Base-by-base conservation (phyloP, 2,113 vertebrate genomes). In the Callipepla squamata region DNA sequence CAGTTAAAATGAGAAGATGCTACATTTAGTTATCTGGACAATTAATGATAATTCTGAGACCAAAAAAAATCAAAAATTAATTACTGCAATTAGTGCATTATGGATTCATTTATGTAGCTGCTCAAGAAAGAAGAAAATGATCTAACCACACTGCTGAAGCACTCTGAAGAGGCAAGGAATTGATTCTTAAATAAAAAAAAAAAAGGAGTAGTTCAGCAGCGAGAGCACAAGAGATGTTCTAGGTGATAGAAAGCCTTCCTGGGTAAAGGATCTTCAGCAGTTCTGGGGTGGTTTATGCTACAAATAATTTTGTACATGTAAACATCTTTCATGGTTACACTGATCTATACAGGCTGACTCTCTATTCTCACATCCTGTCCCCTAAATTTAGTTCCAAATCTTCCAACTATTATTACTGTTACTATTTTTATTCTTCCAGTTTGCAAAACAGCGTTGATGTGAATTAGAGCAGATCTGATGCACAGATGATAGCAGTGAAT, bases 101-200 rank as follows among this genome's bases (percentile, higher is more conserved):
- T 50, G 30, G 34, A 85, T 85, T 80, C 91, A 91, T 90, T 96
- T 95, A 87, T 67, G 79, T 63, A 74, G 55, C 79, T 77, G 87
- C 90, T 91, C 93, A 95, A 92, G 82, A 91, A 93, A 96, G 90
- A 82, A 50, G 79, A 40, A 94, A 94, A 91, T 85, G 30, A 90
- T 58, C 72, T 28, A 55, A 6, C 19, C 36, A 36, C 81, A 48
- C 11, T 81, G 84, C n/a, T 68, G 19, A 76, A 91, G 45, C 25
- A 50, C 67, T 87, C 53, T 77, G 45, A 91, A 80, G 61, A 92
- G 75, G 51, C 26, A 5, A 80, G 45, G 79, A 89, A 95, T 73
- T 55, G 55, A 90, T 87, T 85, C 26, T 87, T 85, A 57, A 82
- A 85, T 87, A 38, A 75, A 32, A 62, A 36, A 32, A 62, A 36